These are phyloP conservation scores for Bombus turneri DNA, from an alignment of 1,140 invertebrate genomes.

Conservation along the genomic window DNA sequence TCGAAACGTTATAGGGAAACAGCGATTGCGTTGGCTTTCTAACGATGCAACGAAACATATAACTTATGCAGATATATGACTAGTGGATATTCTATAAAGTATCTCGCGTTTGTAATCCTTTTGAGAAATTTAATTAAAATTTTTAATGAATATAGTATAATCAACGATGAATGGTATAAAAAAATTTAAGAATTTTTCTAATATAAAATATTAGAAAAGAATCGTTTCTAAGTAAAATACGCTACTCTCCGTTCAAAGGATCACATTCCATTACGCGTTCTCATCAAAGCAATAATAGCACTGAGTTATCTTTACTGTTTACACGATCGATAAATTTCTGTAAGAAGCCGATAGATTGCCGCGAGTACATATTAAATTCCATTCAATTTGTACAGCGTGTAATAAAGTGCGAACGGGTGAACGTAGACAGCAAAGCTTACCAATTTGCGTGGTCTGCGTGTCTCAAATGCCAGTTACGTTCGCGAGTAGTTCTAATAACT, in stretches of 20 bases:
- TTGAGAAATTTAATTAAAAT: too few species aligned
- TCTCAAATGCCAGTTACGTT: slow-evolving; percentile 35
- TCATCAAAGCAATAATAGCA: too few species aligned
- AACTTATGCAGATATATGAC: not conserved
- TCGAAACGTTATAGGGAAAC: not conserved
- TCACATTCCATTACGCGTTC: too few species aligned
- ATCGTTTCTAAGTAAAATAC: too few species aligned
- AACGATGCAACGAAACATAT: not conserved
- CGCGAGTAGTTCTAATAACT: slow-evolving; percentile 18
- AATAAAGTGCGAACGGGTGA: not conserved
- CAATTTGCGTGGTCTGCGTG: not conserved
- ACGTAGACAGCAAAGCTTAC: not conserved
- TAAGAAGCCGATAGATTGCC: not conserved
- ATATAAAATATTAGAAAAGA: not conserved
- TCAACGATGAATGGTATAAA: too few species aligned
- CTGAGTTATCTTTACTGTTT: not conserved
- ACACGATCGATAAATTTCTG: not conserved
- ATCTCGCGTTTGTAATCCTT: too few species aligned
- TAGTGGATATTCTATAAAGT: too few species aligned
- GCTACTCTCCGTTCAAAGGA: too few species aligned
- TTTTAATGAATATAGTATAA: too few species aligned
- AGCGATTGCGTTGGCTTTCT: not conserved
- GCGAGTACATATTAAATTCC: slow-evolving; percentile 1
- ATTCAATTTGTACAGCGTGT: not conserved
- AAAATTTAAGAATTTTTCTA: not conserved